Conservation (phyloP, 2,888 invertebrate genomes). For the Tholera decimalis region DNA sequence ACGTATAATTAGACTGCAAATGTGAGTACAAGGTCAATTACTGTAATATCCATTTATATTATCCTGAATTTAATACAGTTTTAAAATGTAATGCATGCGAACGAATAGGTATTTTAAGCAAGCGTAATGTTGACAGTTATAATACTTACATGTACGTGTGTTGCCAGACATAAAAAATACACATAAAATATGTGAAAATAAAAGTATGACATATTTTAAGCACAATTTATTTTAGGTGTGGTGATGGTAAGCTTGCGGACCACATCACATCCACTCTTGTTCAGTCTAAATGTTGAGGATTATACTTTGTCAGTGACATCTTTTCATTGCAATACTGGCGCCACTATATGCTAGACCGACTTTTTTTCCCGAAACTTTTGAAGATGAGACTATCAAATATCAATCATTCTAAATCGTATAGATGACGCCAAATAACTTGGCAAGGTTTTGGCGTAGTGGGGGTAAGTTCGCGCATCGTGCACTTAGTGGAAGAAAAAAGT, state of each 20-base stretch:
- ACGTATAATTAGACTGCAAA: conserved; percentile 59
- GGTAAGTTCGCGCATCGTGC: no score
- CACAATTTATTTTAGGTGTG: conserved; percentile 10
- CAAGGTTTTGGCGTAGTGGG: no score
- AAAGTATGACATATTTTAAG: conserved; percentile 23
- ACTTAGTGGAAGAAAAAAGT: no score
- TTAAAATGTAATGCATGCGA: conserved; percentile 4
- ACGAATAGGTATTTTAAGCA: conserved; percentile 7
- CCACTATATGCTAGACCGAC: background rate
- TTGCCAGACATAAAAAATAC: conserved; percentile 69
- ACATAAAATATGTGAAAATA: conserved; percentile 35
- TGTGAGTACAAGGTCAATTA: conserved; percentile 57
- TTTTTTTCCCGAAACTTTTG: no score
- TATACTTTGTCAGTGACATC: background rate
- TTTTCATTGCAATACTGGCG: background rate
- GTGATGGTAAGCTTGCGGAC: background rate
- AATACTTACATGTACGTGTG: conserved; percentile 63
- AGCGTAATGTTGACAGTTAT: conserved; percentile 37
- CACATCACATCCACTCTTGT: background rate
- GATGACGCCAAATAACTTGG: no score
- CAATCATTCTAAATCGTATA: background rate
- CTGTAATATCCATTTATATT: conserved; percentile 39
- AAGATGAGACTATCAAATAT: background rate
- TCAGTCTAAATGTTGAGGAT: background rate
- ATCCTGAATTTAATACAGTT: conserved; percentile 29